Percentiles rank a stretch among this genome's conserved stretches.
Conservation (phyloP, 2,113 vertebrate genomes). For the Psittacus erithacus region DNA sequence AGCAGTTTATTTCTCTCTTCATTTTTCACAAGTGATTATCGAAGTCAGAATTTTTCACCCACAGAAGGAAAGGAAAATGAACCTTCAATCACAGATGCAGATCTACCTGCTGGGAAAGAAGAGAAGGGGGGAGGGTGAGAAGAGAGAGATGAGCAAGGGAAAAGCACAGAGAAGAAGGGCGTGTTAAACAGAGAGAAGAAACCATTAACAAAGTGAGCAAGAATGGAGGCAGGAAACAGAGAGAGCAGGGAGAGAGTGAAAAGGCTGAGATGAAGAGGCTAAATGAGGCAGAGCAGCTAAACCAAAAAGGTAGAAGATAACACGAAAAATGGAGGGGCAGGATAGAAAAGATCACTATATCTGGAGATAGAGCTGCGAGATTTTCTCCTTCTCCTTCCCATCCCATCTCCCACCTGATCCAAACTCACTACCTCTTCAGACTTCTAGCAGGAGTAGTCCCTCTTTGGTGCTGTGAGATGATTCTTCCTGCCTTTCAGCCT, state of each 20-base stretch:
- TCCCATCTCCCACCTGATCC: background rate
- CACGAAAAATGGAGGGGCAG: background rate
- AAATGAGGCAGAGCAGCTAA: background rate
- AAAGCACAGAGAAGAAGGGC: background rate
- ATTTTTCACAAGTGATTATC: conserved; percentile 77
- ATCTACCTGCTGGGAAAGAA: conserved; percentile 15
- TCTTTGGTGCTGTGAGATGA: background rate
- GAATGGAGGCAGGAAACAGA: background rate
- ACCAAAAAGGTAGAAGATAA: background rate
- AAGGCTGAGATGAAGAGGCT: background rate
- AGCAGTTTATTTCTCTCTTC: conserved; percentile 67
- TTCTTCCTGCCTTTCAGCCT: background rate
- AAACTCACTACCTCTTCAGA: background rate
- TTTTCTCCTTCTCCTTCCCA: background rate
- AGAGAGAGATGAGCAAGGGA: background rate
- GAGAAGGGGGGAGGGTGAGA: background rate
- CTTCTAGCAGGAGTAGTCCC: background rate
- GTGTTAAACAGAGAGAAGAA: background rate
- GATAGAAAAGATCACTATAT: background rate
- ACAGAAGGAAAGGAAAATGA: conserved; percentile 71
- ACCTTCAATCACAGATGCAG: conserved; percentile 60
- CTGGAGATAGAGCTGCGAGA: background rate
- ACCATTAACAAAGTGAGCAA: background rate
- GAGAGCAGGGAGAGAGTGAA: background rate
- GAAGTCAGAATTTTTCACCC: conserved; percentile 63